These are phyloP conservation scores for Chelonus insularis DNA, from an alignment of 1,140 invertebrate species.

Conservation along the genomic window DNA sequence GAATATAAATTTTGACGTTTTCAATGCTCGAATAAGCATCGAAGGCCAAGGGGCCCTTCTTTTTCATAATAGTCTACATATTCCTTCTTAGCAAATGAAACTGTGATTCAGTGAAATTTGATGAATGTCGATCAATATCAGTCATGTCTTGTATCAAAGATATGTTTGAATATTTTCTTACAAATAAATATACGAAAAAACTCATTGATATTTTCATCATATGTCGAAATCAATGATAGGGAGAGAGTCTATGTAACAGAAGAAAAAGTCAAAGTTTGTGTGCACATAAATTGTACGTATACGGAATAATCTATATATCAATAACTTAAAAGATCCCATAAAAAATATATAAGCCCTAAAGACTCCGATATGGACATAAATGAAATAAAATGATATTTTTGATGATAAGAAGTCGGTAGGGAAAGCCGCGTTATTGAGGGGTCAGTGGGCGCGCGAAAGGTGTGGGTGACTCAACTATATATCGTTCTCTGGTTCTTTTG, in stretches of 20 bases:
- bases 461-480: neutral
- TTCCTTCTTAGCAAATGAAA: slow-evolving; percentile 53
- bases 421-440: slow-evolving; percentile 54
- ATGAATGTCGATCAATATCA: slow-evolving; percentile 51
- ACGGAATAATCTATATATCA: slow-evolving; percentile 38
- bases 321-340: slow-evolving; percentile 41
- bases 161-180: slow-evolving; percentile 7
- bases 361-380: slow-evolving; percentile 51
- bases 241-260: too few relatives aligned
- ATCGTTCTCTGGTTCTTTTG: slow-evolving; percentile 1
- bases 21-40: slow-evolving; percentile 16
- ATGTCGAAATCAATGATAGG: neutral
- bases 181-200: neutral
- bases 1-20: slow-evolving; percentile 59
- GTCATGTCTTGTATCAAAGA: neutral
- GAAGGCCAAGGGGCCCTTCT: slow-evolving; percentile 24
- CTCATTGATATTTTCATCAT: neutral
- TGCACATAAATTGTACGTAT: slow-evolving; percentile 1
- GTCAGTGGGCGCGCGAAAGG: slow-evolving; percentile 38
- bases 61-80: slow-evolving; percentile 51
- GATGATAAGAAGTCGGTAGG: slow-evolving; percentile 50
- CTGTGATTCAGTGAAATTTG: slow-evolving; percentile 50
- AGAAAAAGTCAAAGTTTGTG: neutral
- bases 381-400: slow-evolving; percentile 61
- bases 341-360: slow-evolving; percentile 5